A percentile compares a stretch with the other conserved stretches of the same genome.
Evolutionary conservation across 2,888 invertebrate species (phyloP).

Genomic region (Acanthoscelides obtectus): DNA sequence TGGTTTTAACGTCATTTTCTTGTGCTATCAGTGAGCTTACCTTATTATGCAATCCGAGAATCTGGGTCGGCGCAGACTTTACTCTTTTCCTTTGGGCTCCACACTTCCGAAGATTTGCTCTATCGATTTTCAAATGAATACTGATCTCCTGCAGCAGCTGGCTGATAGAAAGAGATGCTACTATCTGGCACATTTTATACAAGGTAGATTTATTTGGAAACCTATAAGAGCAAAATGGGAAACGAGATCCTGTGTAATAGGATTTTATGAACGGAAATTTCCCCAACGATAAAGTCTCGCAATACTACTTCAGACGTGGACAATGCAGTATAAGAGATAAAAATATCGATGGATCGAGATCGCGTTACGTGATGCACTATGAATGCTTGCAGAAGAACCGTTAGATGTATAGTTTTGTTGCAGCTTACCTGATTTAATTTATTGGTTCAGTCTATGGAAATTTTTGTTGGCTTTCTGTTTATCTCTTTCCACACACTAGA

Average conservation of each 20-base stretch:
- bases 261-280: background rate
- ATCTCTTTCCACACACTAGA: too few relatives aligned
- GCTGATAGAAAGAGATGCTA: background rate
- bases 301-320: background rate
- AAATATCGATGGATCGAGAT: too few relatives aligned
- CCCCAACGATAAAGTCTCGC: background rate
- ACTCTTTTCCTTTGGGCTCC: background rate
- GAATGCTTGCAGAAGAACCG: too few relatives aligned
- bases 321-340: too few relatives aligned
- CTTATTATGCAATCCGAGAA: background rate
- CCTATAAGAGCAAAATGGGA: background rate
- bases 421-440: too few relatives aligned
- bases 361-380: too few relatives aligned
- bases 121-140: background rate
- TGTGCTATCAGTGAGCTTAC: background rate
- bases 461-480: too few relatives aligned
- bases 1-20: too few relatives aligned
- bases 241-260: background rate
- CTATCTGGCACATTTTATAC: background rate
- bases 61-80: background rate
- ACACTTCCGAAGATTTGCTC: background rate
- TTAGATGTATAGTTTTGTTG: too few relatives aligned
- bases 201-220: background rate
- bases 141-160: background rate
- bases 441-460: too few relatives aligned